Percentiles rank a stretch among this genome's conserved stretches.
phyloP scores from a whole-genome alignment of 2,797 vertebrate species.

The Molossus molossus region DNA sequence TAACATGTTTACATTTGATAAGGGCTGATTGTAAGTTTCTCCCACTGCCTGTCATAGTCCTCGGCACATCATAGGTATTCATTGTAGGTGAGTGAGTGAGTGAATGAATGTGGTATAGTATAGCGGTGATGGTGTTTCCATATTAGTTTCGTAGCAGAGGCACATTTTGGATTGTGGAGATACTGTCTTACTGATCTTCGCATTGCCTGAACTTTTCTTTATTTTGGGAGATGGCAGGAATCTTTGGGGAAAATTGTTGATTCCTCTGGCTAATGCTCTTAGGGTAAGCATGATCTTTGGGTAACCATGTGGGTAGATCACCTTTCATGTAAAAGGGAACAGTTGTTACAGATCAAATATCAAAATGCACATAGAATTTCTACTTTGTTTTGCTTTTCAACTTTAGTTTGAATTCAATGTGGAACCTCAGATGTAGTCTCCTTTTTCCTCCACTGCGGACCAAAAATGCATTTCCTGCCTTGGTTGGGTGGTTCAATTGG shows the following conservation, averaged over 20 bases:
- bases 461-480: constrained; percentile 27
- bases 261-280: constrained; percentile 14
- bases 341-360: not conserved
- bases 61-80: not conserved
- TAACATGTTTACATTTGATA: constrained; percentile 56
- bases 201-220: not conserved
- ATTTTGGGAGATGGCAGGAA: constrained; percentile 15
- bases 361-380: not conserved
- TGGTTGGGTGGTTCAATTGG: no score
- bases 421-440: not conserved
- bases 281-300: not conserved
- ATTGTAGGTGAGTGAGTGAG: not conserved
- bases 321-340: not conserved
- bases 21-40: not conserved
- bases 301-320: not conserved
- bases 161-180: constrained; percentile 3
- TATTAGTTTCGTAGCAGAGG: not conserved
- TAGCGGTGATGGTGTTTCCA: not conserved
- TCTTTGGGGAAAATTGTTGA: constrained; percentile 52
- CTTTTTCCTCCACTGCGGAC: constrained; percentile 66
- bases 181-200: not conserved
- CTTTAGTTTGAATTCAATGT: constrained; percentile 26
- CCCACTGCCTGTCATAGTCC: not conserved
- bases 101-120: not conserved
- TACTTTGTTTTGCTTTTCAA: constrained; percentile 65